Evolutionary conservation across 2,113 vertebrate species (phyloP).

Genomic region (Sminthopsis crassicaudata): DNA sequence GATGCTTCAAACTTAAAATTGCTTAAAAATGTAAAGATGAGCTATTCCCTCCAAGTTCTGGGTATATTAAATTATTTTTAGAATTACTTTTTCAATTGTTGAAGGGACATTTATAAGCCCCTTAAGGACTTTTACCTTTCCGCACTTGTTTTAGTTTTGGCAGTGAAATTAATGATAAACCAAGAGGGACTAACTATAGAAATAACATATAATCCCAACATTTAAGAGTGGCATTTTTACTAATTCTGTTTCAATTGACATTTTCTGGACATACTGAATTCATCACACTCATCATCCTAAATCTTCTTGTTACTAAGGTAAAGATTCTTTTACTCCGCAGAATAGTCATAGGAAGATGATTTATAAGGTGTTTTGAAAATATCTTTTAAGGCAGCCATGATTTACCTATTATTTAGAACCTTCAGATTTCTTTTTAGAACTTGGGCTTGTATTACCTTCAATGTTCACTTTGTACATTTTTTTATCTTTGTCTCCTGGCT

Average conservation of each 20-base stretch:
- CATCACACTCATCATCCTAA: background rate
- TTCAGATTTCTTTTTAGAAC: background rate
- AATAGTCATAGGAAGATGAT: background rate
- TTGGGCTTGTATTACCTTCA: background rate
- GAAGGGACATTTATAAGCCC: background rate
- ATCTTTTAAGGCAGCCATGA: background rate
- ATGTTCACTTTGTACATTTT: background rate
- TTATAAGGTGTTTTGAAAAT: background rate
- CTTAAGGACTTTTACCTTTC: constrained; percentile 40
- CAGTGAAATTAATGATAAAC: background rate
- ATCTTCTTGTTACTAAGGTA: background rate
- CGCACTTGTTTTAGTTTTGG: background rate
- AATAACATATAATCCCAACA: background rate
- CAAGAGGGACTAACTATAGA: background rate
- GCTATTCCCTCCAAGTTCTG: background rate
- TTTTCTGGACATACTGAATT: background rate
- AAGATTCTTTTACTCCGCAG: background rate
- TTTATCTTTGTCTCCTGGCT: background rate
- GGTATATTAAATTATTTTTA: background rate
- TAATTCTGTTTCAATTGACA: background rate
- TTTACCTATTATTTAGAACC: background rate
- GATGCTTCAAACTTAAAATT: background rate
- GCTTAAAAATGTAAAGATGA: background rate
- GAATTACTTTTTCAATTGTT: background rate
- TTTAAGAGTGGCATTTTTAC: background rate